These are phyloP conservation scores for Scomber colias DNA, from an alignment of 2,113 vertebrate species.

Conservation along the genomic window DNA sequence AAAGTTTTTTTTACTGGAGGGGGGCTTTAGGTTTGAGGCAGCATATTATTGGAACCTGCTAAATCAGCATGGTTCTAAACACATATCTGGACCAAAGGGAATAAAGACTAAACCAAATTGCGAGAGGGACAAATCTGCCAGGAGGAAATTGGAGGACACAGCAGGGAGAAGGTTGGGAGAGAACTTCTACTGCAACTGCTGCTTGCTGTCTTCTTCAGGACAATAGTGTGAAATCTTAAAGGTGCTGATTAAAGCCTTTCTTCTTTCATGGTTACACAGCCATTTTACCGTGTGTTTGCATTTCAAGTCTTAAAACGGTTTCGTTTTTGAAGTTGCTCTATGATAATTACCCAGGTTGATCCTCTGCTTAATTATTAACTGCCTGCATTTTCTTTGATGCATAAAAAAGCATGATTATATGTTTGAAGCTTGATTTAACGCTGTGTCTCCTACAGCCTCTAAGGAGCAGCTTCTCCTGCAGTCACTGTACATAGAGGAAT, in stretches of 20 bases:
- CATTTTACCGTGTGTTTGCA: conserved; percentile 3
- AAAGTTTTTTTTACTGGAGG: too few relatives aligned
- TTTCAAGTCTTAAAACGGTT: not conserved
- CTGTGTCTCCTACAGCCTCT: conserved; percentile 23
- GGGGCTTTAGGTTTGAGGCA: not conserved
- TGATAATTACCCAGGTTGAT: conserved; percentile 51
- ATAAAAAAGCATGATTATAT: conserved; percentile 53
- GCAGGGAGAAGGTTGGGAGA: conserved; percentile 8
- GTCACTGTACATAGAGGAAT: conserved; percentile 40
- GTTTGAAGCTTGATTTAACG: conserved; percentile 52
- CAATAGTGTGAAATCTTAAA: conserved; percentile 11
- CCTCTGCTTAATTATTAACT: conserved; percentile 63
- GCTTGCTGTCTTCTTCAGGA: not conserved
- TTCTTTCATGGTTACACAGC: not conserved
- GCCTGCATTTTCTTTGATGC: conserved; percentile 54
- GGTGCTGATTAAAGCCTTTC: conserved; percentile 9
- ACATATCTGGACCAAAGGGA: conserved; percentile 3
- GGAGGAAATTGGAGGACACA: conserved; percentile 11
- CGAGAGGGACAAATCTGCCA: not conserved
- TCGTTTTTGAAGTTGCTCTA: conserved; percentile 17
- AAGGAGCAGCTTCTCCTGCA: conserved; percentile 31
- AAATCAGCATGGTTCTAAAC: not conserved
- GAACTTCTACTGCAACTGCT: not conserved
- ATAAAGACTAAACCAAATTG: not conserved
- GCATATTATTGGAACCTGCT: not conserved